Evolutionary conservation across 2,888 invertebrate genomes (phyloP).

Genomic region (Campopleginae sp.): DNA sequence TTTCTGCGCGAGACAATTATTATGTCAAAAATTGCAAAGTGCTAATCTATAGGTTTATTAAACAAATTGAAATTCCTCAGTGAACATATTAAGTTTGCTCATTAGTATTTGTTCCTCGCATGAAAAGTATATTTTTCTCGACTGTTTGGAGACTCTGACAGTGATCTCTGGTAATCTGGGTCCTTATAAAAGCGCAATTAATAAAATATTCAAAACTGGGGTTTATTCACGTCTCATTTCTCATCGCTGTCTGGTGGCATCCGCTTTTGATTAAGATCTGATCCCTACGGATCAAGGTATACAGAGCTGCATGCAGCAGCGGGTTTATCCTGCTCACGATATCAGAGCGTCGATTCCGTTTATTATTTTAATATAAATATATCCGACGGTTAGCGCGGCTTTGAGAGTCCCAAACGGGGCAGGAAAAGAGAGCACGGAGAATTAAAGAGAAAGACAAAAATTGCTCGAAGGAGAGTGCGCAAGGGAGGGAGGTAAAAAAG

Average conservation of each 20-base stretch:
- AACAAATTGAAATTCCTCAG: neutral
- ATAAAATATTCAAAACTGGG: constrained; percentile 51
- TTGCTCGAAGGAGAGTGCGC: neutral
- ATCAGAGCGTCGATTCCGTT: constrained; percentile 38
- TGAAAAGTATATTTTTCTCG: neutral
- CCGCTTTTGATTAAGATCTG: constrained; percentile 32
- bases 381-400: constrained; percentile 32
- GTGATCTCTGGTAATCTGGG: constrained; percentile 8
- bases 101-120: neutral
- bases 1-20: neutral
- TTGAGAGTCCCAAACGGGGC: constrained; percentile 20
- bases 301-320: neutral
- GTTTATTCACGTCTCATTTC: neutral
- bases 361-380: constrained; percentile 51
- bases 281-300: neutral
- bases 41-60: neutral
- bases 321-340: neutral
- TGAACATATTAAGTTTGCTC: neutral
- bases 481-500: constrained; percentile 31
- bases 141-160: neutral
- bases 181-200: constrained; percentile 49
- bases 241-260: constrained; percentile 12
- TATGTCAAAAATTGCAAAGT: neutral
- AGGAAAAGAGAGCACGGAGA: neutral
- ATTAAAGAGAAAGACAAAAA: constrained; percentile 29